phyloP scores from a whole-genome alignment of 1,140 invertebrate species.

The Patella vulgata region DNA sequence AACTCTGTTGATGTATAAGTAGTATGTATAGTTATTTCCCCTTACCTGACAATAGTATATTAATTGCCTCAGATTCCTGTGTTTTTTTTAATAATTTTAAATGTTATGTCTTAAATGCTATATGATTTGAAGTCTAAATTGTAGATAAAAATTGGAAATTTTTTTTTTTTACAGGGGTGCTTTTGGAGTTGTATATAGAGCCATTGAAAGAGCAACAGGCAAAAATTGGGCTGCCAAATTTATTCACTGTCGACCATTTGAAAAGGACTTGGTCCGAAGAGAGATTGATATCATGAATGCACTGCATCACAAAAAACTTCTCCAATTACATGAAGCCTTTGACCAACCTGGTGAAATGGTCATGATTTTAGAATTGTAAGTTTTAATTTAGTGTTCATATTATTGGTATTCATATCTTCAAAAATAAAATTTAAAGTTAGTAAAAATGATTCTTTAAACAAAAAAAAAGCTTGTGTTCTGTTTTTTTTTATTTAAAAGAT shows the following conservation, averaged over 20 bases:
- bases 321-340: conserved; percentile 98
- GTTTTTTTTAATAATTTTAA: no score
- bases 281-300: conserved; percentile 99
- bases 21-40: no score
- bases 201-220: conserved; percentile 92
- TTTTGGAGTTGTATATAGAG: conserved; percentile 97
- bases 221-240: conserved; percentile 99
- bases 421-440: no score
- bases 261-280: conserved; percentile 95
- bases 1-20: no score
- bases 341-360: conserved; percentile 99
- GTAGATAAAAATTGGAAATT: no score
- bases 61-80: no score
- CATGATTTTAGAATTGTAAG: conserved; percentile 98
- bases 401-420: not conserved
- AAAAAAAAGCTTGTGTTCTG: no score
- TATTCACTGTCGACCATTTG: conserved; percentile 92
- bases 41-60: no score
- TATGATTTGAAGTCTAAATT: no score
- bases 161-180: conserved; percentile 75
- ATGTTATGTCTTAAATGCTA: no score
- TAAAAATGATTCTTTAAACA: no score
- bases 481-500: no score
- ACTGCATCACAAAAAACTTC: conserved; percentile 94
- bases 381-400: conserved; percentile 10